Base-by-base conservation (phyloP, 37 sponge, comb jelly and placozoan genomes). In the Haliclona indistincta region DNA sequence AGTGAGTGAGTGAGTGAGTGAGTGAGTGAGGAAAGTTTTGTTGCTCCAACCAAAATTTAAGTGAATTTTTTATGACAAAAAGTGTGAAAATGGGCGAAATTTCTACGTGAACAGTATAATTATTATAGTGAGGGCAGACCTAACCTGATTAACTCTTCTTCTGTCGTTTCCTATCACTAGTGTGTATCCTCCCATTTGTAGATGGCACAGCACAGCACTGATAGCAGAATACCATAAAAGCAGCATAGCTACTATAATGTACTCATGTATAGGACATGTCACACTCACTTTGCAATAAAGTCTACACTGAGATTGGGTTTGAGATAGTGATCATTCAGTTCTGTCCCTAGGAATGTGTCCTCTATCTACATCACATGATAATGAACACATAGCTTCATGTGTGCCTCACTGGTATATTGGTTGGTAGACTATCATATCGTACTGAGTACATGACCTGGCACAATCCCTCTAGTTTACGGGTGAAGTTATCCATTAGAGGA, bases 171-270 rank as follows among this genome's bases (percentile, higher is more conserved):
- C 91, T 19, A 90, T 13, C 10, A 90, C 77, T 1, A 90, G 52
- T 29, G 86, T 81, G 43, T 85, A 75, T 0, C 91, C 81, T 34
- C 88, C 69, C 15, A 76, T 74, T 56, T 90, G 86, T 0, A 90
- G 65, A 38, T 85, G 91, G 42, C 77, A 53, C 2, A 82, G 80
- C 67, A 90, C 81, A 6, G 76, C 81, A 25, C 91, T 89, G 43
- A 36, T 25, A 38, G 33, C 60, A 22, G 47, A 30, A 28, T 25
- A 58, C 7, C 11, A n/a, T 58, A 11, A 58, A n/a, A 58, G 25
- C n/a, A n/a, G n/a, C n/a, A n/a, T n/a, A n/a, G 15, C 15, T 47
- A 47, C 10, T 47, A 47, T 47, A 47, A 47, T 47, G 15, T 17
- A 17, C 10, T 15, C 10, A 15, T 10, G 10, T 17, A 47, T 47